These are phyloP conservation scores for Tinea semifulvella DNA, from an alignment of 2,888 invertebrate species.

Conservation along the genomic window DNA sequence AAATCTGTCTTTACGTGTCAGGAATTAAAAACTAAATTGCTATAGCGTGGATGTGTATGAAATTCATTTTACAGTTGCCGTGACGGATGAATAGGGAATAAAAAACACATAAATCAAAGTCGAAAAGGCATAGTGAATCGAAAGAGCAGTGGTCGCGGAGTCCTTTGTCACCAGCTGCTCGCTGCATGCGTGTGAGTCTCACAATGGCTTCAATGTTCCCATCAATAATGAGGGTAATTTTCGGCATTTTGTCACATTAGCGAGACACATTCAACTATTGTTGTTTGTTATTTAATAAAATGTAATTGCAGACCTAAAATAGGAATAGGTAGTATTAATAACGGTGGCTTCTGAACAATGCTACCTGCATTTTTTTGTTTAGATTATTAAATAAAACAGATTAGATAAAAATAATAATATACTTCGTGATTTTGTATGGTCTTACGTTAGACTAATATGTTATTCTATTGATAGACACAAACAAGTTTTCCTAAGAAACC, in stretches of 20 bases:
- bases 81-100: slow-evolving; percentile 64
- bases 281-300: slow-evolving; percentile 34
- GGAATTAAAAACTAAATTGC: slow-evolving; percentile 23
- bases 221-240: slow-evolving; percentile 66
- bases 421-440: too few relatives aligned
- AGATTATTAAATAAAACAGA: too few relatives aligned
- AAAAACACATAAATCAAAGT: slow-evolving; percentile 68
- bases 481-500: too few relatives aligned
- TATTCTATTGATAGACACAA: too few relatives aligned
- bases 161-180: slow-evolving; percentile 59
- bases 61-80: slow-evolving; percentile 51
- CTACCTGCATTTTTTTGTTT: too few relatives aligned
- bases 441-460: too few relatives aligned
- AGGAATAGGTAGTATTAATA: too few relatives aligned
- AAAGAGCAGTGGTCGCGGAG: slow-evolving; percentile 47
- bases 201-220: slow-evolving; percentile 43
- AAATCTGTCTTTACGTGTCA: slow-evolving; percentile 25
- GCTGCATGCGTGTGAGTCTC: slow-evolving; percentile 26
- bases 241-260: slow-evolving; percentile 61
- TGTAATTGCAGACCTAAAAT: slow-evolving; percentile 9
- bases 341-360: too few relatives aligned
- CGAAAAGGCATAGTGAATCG: slow-evolving; percentile 67
- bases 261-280: slow-evolving; percentile 52
- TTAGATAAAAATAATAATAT: too few relatives aligned
- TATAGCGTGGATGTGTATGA: slow-evolving; percentile 26